Percentiles rank a stretch among this genome's conserved stretches.
Evolutionary conservation across 2,113 vertebrate genomes (phyloP).

Genomic region (Anthoscopus minutus): DNA sequence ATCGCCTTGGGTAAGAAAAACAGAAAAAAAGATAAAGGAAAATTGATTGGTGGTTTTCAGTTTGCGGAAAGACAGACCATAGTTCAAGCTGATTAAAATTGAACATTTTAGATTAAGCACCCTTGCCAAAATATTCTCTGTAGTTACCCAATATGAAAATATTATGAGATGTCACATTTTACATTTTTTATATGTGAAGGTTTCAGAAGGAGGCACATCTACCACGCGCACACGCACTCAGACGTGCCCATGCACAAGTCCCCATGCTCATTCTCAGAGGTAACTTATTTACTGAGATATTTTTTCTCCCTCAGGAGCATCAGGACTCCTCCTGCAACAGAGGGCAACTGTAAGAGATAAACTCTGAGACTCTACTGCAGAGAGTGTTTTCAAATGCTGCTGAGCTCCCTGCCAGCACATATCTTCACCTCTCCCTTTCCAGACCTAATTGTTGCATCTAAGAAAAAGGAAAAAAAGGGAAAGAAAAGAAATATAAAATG

Average conservation of each 20-base stretch:
- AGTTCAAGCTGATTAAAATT: constrained; percentile 88
- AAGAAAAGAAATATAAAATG: background rate
- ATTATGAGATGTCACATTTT: constrained; percentile 69
- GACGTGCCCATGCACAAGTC: background rate
- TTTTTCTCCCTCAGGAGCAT: constrained; percentile 21
- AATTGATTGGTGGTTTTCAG: constrained; percentile 91
- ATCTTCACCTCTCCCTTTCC: background rate
- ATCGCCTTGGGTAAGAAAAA: constrained; percentile 92
- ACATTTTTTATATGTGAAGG: constrained; percentile 53
- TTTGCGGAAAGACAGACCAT: constrained; percentile 88
- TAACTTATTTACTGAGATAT: constrained; percentile 26
- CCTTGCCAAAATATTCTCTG: constrained; percentile 81
- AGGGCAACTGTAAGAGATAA: constrained; percentile 25
- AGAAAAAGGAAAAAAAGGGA: fast-evolving
- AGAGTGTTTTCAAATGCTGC: background rate
- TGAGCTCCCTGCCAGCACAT: background rate
- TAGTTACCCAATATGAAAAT: constrained; percentile 79
- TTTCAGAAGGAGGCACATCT: constrained; percentile 5
- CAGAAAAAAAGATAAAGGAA: constrained; percentile 83
- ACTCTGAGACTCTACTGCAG: background rate
- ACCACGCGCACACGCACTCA: fast-evolving
- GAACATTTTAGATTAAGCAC: constrained; percentile 84
- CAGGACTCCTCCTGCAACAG: background rate
- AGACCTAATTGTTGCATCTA: background rate
- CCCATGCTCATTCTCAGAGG: background rate